Evolutionary conservation across 2,113 vertebrate species (phyloP).

Genomic region (Procapra przewalskii): DNA sequence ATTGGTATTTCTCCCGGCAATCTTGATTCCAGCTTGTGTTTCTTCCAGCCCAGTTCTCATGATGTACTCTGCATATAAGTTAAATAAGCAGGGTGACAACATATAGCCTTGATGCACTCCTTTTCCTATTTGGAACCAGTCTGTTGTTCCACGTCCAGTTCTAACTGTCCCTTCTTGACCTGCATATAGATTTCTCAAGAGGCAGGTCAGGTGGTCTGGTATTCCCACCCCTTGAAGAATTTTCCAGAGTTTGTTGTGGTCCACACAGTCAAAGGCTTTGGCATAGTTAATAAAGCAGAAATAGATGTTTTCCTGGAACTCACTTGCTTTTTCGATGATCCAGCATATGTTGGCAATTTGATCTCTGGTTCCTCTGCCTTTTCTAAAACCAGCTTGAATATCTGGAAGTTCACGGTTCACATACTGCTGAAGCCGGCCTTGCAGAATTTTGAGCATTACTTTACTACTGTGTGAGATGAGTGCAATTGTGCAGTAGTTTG

Average conservation of each 20-base stretch:
- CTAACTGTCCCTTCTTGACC: neutral
- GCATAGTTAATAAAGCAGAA: neutral
- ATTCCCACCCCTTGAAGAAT: neutral
- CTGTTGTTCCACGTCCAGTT: neutral
- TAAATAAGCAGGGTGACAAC: neutral
- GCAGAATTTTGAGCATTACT: neutral
- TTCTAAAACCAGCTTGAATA: neutral
- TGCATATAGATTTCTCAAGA: neutral
- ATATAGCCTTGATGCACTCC: neutral
- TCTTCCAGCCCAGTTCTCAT: neutral
- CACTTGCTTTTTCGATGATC: neutral
- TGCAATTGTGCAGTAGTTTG: neutral
- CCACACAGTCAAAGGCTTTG: neutral
- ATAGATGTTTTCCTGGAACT: neutral
- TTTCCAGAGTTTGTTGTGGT: neutral
- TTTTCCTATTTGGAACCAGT: neutral
- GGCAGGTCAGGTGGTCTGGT: neutral
- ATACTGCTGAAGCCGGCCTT: neutral
- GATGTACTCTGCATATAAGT: neutral
- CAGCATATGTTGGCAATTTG: neutral
- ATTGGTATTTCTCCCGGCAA: accelerated
- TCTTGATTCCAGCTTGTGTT: neutral
- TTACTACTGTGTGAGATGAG: neutral
- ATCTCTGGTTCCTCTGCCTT: neutral
- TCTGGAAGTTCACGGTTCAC: neutral